Evolutionary conservation across 2,797 vertebrate genomes (phyloP).

Genomic region (Galago senegalensis): DNA sequence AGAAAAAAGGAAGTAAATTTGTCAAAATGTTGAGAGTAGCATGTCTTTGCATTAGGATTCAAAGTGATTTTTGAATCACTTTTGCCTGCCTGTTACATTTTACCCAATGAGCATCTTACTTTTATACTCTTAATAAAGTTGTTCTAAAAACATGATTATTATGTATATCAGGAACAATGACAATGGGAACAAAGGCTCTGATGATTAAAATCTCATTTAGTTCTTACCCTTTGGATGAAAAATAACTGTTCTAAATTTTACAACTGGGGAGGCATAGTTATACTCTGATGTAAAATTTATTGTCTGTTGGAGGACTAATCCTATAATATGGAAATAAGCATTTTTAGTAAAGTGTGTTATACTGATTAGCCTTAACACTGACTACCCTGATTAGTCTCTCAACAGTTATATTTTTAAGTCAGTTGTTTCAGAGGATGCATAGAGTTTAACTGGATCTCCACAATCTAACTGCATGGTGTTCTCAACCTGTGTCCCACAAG

Average conservation of each 20-base stretch:
- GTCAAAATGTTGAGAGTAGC: not conserved
- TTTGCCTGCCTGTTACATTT: constrained; percentile 22
- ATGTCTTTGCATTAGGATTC: constrained; percentile 40
- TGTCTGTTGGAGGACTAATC: constrained; percentile 79
- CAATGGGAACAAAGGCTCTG: not conserved
- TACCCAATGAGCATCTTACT: not conserved
- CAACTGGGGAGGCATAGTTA: constrained; percentile 80
- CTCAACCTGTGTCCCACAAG: not conserved
- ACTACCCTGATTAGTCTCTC: not conserved
- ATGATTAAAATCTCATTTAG: not conserved
- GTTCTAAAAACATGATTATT: constrained; percentile 27
- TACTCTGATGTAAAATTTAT: constrained; percentile 84
- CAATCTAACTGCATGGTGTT: not conserved
- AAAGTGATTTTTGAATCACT: not conserved
- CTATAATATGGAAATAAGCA: constrained; percentile 77
- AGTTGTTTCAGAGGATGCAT: not conserved
- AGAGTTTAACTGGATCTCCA: not conserved
- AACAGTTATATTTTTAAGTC: constrained; percentile 30
- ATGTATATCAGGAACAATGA: not conserved
- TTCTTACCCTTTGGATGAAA: constrained; percentile 90
- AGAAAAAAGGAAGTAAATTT: constrained; percentile 4
- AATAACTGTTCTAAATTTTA: constrained; percentile 86
- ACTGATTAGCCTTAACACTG: not conserved
- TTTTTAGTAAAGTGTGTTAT: not conserved
- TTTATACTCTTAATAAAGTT: constrained; percentile 21